Evolutionary conservation across 2,797 vertebrate species (phyloP).

Genomic region (Diglossa cyanea): DNA sequence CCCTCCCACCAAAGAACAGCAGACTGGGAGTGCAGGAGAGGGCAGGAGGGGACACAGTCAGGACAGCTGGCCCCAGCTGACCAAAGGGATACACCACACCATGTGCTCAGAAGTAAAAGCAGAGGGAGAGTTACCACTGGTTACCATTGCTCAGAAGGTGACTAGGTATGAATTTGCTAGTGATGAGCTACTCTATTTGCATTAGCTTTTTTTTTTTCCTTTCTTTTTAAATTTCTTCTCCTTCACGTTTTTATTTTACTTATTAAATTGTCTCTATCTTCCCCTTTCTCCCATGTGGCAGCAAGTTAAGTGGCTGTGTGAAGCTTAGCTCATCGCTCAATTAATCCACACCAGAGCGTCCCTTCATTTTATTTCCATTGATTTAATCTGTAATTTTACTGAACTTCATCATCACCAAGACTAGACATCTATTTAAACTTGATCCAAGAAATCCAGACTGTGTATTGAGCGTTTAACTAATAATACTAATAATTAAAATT

Average conservation of each 20-base stretch:
- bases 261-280: not conserved
- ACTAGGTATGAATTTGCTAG: no score
- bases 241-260: not conserved
- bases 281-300: not conserved
- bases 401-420: not conserved
- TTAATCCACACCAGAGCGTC: not conserved
- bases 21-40: no score
- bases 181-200: not conserved
- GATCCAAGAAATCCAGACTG: not conserved
- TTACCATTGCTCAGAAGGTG: not conserved
- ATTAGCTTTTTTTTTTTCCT: fast-evolving
- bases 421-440: not conserved
- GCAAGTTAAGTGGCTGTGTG: not conserved
- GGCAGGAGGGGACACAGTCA: not conserved
- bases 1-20: not conserved
- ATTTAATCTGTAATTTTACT: not conserved
- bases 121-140: fast-evolving
- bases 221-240: no score
- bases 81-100: not conserved
- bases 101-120: not conserved
- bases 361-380: not conserved
- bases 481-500: conserved; percentile 13
- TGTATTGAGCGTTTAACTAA: conserved; percentile 16
- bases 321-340: not conserved
- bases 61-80: not conserved